Conservation (phyloP, 1,140 invertebrate genomes). For the Lordiphosa collinella region DNA sequence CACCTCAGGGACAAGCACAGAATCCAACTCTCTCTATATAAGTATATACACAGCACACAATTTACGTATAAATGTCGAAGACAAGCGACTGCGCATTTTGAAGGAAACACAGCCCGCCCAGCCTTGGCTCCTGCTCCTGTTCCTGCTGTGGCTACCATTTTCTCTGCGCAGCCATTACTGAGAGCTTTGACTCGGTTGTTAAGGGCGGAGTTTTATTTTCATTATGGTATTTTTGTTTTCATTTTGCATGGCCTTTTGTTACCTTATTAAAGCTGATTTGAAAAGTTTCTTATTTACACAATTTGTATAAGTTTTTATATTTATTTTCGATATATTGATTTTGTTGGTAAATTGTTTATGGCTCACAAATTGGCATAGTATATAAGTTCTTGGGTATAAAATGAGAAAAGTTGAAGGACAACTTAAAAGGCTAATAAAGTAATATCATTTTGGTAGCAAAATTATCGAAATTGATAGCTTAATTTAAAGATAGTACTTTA, state of each 20-base stretch:
- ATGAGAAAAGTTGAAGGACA: too few species aligned
- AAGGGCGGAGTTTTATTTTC: constrained; percentile 63
- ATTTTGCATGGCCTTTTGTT: constrained; percentile 32
- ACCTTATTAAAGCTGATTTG: constrained; percentile 59
- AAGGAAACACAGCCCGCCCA: constrained; percentile 35
- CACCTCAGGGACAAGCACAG: constrained; percentile 4
- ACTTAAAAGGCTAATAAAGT: too few species aligned
- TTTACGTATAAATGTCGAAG: constrained; percentile 26
- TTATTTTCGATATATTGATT: constrained; percentile 40
- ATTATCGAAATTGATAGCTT: too few species aligned
- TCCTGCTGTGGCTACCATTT: constrained; percentile 49
- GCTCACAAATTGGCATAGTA: too few species aligned
- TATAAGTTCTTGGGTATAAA: too few species aligned
- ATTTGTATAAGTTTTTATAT: constrained; percentile 32
- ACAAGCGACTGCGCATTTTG: constrained; percentile 71
- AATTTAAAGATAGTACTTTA: too few species aligned
- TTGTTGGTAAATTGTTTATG: not conserved
- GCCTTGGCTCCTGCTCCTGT: constrained; percentile 1
- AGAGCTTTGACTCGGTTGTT: constrained; percentile 32
- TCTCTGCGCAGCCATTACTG: constrained; percentile 67
- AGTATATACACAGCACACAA: constrained; percentile 1
- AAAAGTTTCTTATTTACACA: constrained; percentile 45
- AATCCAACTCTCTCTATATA: constrained; percentile 39
- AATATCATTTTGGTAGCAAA: too few species aligned
- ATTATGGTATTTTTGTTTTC: constrained; percentile 4